A percentile compares a stretch with the other conserved stretches of the same genome.
These are phyloP conservation scores for Ischnura elegans DNA, from an alignment of 2,888 invertebrate species.

Conservation along the genomic window DNA sequence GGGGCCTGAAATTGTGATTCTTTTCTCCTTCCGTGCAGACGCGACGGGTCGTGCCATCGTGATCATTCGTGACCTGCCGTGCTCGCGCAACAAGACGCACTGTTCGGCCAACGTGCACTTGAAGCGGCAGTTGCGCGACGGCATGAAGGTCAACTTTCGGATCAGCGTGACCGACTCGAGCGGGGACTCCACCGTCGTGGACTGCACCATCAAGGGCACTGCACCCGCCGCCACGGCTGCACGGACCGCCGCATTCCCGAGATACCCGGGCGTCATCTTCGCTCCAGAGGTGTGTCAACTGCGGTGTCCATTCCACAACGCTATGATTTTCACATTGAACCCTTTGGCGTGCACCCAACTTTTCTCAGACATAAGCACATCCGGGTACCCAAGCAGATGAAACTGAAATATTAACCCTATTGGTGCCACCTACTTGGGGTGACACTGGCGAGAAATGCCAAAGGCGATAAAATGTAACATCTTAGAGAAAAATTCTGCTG, in stretches of 20 bases:
- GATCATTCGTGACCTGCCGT: conserved; percentile 89
- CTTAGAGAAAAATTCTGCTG: too few relatives aligned
- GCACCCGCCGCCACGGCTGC: conserved; percentile 86
- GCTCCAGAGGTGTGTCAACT: conserved; percentile 88
- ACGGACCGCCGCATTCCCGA: conserved; percentile 90
- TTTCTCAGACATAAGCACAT: too few relatives aligned
- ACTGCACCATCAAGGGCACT: conserved; percentile 90
- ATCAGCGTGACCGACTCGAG: conserved; percentile 86
- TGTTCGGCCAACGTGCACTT: conserved; percentile 94
- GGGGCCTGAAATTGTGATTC: too few relatives aligned
- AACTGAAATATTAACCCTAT: too few relatives aligned
- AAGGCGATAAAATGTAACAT: too few relatives aligned
- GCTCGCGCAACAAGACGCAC: conserved; percentile 91
- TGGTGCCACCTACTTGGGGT: too few relatives aligned
- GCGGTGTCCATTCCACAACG: too few relatives aligned
- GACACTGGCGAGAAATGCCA: too few relatives aligned
- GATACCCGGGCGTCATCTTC: conserved; percentile 87
- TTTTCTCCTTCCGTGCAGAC: conserved; percentile 76
- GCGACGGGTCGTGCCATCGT: conserved; percentile 88
- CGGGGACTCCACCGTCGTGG: conserved; percentile 87
- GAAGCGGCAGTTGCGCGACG: conserved; percentile 87
- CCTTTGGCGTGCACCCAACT: too few relatives aligned
- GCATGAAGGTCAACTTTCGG: conserved; percentile 91
- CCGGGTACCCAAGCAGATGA: too few relatives aligned
- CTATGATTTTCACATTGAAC: too few relatives aligned